Conservation (phyloP, 2,113 vertebrate genomes). For the Globicephala melas region DNA sequence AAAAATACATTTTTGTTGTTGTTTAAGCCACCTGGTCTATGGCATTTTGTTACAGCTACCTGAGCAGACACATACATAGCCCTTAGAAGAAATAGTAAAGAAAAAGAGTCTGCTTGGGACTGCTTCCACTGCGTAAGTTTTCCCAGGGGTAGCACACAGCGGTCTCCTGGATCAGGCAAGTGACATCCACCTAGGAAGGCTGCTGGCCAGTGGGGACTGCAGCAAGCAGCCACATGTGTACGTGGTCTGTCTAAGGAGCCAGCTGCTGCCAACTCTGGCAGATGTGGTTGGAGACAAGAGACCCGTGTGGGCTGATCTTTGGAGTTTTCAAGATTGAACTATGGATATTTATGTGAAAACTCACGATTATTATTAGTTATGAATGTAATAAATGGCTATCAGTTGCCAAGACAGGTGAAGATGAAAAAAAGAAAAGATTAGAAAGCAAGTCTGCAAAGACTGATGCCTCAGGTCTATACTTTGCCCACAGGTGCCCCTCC, state of each 20-base stretch:
- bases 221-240: too few relatives aligned
- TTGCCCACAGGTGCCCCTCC: neutral
- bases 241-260: rapidly evolving
- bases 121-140: too few relatives aligned
- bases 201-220: rapidly evolving
- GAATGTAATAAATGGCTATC: neutral
- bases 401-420: neutral
- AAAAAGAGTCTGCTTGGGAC: neutral
- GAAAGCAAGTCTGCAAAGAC: neutral
- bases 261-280: neutral
- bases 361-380: neutral
- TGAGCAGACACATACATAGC: too few relatives aligned
- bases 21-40: rapidly evolving
- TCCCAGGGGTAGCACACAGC: neutral
- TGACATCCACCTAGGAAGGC: neutral
- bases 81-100: neutral
- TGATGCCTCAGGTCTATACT: neutral
- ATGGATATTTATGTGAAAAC: neutral
- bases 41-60: too few relatives aligned
- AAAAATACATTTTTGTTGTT: neutral
- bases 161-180: neutral
- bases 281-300: neutral
- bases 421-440: neutral
- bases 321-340: neutral
- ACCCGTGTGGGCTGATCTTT: neutral